phyloP scores from a whole-genome alignment of 2,113 vertebrate species.

The Scytalopus superciliaris region DNA sequence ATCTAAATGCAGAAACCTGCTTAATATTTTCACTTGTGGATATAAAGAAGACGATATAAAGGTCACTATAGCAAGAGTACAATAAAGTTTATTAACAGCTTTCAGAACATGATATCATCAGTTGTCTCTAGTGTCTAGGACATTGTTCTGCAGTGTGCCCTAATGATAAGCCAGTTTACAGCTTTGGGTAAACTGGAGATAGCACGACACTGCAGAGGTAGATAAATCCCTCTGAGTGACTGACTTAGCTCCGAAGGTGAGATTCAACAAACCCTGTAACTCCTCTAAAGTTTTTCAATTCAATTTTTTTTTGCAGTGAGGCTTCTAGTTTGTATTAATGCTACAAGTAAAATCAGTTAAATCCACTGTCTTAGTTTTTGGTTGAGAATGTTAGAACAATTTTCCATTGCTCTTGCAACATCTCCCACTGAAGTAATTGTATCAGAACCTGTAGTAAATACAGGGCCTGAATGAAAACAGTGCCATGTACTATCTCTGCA shows the following conservation, averaged over 20 bases:
- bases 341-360: not conserved
- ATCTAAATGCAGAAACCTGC: not conserved
- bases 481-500: not conserved
- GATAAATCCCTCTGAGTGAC: not conserved
- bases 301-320: not conserved
- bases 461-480: not conserved
- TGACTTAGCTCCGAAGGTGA: not conserved
- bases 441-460: not conserved
- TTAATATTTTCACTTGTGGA: not conserved
- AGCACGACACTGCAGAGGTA: rapidly evolving
- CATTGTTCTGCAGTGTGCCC: not conserved
- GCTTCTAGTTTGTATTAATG: not conserved
- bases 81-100: not conserved
- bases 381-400: not conserved
- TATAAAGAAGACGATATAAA: not conserved
- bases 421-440: not conserved
- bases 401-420: not conserved
- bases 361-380: not conserved
- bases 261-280: not conserved
- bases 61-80: not conserved
- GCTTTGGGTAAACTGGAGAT: not conserved
- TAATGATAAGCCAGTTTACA: not conserved
- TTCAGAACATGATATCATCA: not conserved
- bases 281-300: not conserved
- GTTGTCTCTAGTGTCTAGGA: not conserved